Conservation (phyloP, 2,888 invertebrate genomes). For the Ennomos erosarius region DNA sequence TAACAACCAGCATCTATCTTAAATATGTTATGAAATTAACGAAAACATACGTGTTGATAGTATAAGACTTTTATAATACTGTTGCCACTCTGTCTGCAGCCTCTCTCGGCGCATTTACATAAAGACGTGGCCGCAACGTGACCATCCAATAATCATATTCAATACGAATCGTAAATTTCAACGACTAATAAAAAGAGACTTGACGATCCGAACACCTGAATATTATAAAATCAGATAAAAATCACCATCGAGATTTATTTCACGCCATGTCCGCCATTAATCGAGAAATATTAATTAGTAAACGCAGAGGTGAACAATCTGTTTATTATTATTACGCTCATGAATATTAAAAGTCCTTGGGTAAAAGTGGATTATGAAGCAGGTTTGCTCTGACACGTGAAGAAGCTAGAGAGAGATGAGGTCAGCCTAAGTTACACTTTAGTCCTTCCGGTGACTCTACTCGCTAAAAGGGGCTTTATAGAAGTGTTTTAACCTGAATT, state of each 20-base stretch:
- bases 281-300: constrained; percentile 72
- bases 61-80: constrained; percentile 43
- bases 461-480: no score
- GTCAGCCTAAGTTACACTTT: no score
- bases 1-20: constrained; percentile 1
- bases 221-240: constrained; percentile 62
- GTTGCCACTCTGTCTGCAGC: constrained; percentile 79
- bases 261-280: constrained; percentile 60
- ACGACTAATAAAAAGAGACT: constrained; percentile 63
- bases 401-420: constrained; percentile 5
- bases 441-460: no score
- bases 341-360: constrained; percentile 26
- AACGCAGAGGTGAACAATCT: constrained; percentile 67
- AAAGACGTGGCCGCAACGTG: constrained; percentile 65
- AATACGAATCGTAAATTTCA: constrained; percentile 68
- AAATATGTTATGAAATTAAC: constrained; percentile 17
- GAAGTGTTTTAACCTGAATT: no score
- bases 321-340: constrained; percentile 53
- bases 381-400: constrained; percentile 26
- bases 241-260: constrained; percentile 68
- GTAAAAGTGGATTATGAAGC: constrained; percentile 32
- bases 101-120: constrained; percentile 64
- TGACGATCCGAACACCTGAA: constrained; percentile 64
- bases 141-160: constrained; percentile 64
- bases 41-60: constrained; percentile 38